These are phyloP conservation scores for Caenorhabditis sulstoni DNA, from an alignment of 2,888 invertebrate species.

Conservation along the genomic window DNA sequence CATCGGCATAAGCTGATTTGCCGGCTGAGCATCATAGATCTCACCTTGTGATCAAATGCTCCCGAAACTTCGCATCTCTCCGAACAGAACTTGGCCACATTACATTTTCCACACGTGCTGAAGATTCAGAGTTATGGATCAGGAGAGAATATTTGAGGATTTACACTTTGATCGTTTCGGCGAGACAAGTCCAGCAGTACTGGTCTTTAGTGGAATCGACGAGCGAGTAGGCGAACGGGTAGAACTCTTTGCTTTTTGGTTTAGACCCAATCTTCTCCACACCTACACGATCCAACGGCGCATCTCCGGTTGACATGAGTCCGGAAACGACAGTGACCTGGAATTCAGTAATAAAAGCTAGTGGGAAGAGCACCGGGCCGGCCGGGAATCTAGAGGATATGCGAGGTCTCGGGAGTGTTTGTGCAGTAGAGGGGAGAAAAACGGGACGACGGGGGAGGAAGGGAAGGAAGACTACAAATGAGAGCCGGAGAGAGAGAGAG, in stretches of 20 bases:
- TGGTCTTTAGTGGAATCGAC: slow-evolving; percentile 38
- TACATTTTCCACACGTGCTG: slow-evolving; percentile 74
- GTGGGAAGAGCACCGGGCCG: slow-evolving; percentile 15
- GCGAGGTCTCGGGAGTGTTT: slow-evolving; percentile 50
- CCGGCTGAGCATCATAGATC: slow-evolving; percentile 14
- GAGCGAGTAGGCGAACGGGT: slow-evolving; percentile 80
- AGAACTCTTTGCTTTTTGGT: slow-evolving; percentile 70
- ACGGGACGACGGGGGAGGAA: slow-evolving; percentile 17
- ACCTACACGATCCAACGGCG: slow-evolving; percentile 57
- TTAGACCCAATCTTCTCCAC: slow-evolving; percentile 60
- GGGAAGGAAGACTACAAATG: slow-evolving; percentile 45
- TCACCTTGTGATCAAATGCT: slow-evolving; percentile 78
- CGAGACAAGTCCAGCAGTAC: slow-evolving; percentile 80
- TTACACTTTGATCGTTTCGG: slow-evolving; percentile 61
- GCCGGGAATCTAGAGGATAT: slow-evolving; percentile 42
- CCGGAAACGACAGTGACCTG: slow-evolving; percentile 1
- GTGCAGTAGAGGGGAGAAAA: slow-evolving; percentile 51
- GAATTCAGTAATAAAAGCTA: slow-evolving; percentile 31
- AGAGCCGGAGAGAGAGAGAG: slow-evolving; percentile 43
- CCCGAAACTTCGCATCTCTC: slow-evolving; percentile 74
- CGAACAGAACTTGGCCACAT: slow-evolving; percentile 76
- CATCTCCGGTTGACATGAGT: slow-evolving; percentile 50
- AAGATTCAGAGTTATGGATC: slow-evolving; percentile 8
- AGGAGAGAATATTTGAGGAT: slow-evolving; percentile 1
- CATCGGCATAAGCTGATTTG: slow-evolving; percentile 4